These are phyloP conservation scores for Cavia aperea DNA, from an alignment of 2,113 vertebrate genomes.

Conservation along the genomic window DNA sequence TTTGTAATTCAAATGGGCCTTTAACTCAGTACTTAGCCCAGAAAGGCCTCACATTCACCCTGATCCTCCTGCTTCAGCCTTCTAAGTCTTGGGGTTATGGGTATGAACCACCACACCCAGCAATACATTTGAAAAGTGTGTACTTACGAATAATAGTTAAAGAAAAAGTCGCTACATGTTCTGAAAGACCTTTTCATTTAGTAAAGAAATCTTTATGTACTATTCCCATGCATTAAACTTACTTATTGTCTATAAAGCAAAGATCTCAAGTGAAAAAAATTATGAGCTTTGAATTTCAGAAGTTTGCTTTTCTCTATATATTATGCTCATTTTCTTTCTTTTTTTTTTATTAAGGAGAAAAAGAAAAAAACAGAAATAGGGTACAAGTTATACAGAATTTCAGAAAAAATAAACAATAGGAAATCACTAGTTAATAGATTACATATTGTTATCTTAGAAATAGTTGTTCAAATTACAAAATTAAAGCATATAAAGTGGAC, in stretches of 20 bases:
- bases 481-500: too few relatives aligned
- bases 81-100: background rate
- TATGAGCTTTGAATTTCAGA: background rate
- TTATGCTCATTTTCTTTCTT: background rate
- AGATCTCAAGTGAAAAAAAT: background rate
- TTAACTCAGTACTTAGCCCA: background rate
- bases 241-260: conserved; percentile 6
- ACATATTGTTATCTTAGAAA: too few relatives aligned
- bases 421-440: too few relatives aligned
- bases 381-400: too few relatives aligned
- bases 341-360: too few relatives aligned
- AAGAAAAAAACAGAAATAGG: too few relatives aligned
- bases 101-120: background rate
- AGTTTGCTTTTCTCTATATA: background rate
- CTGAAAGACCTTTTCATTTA: background rate
- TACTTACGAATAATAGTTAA: background rate
- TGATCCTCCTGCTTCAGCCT: background rate
- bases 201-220: background rate
- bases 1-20: background rate
- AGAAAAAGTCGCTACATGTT: background rate
- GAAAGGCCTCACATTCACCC: background rate
- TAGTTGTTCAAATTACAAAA: too few relatives aligned
- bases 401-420: too few relatives aligned
- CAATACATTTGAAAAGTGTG: background rate
- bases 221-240: background rate